These are phyloP conservation scores for Danaus plexippus DNA, from an alignment of 1,140 invertebrate species.

Conservation along the genomic window DNA sequence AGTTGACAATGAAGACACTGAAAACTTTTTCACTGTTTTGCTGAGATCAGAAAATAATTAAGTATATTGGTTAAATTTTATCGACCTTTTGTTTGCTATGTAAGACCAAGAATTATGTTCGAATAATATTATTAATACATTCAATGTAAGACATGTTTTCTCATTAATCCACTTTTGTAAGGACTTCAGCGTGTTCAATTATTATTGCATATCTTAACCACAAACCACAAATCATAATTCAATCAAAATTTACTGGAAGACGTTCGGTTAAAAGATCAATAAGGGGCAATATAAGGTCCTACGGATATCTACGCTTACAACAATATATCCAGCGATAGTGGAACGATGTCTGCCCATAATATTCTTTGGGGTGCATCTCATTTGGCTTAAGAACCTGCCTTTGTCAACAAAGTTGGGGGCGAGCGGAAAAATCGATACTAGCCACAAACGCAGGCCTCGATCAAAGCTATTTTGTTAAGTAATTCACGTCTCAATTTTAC, in stretches of 20 bases:
- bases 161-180: no score
- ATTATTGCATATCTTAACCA: neutral
- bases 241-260: slow-evolving; percentile 4
- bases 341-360: slow-evolving; percentile 68
- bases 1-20: no score
- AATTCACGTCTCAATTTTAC: slow-evolving; percentile 35
- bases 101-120: no score
- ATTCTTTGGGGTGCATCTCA: slow-evolving; percentile 71
- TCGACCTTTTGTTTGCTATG: no score
- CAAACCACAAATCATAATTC: neutral
- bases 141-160: no score
- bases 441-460: slow-evolving; percentile 31
- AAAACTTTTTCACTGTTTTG: no score
- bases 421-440: slow-evolving; percentile 33
- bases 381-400: slow-evolving; percentile 57
- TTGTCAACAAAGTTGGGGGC: slow-evolving; percentile 63
- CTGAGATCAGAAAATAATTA: no score
- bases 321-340: slow-evolving; percentile 64
- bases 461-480: slow-evolving; percentile 36
- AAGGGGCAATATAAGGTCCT: slow-evolving; percentile 52
- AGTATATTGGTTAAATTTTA: no score
- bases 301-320: slow-evolving; percentile 42
- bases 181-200: no score
- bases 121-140: no score
- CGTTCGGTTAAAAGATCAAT: slow-evolving; percentile 58